Base-by-base conservation (phyloP, 2,888 invertebrate species). In the Cyrtodaria siliqua region DNA sequence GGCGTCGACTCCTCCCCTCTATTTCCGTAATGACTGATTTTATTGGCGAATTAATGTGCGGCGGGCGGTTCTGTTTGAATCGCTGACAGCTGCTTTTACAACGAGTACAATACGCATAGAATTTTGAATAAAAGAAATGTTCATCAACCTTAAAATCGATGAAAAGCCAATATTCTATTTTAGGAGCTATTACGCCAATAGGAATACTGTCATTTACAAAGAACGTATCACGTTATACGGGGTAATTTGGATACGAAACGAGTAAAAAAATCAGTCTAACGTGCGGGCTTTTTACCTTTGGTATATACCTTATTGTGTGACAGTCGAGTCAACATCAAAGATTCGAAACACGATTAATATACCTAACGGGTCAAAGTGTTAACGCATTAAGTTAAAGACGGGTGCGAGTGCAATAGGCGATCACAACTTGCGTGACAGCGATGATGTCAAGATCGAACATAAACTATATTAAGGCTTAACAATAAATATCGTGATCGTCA, bases 81-180 rank as follows among this genome's bases (percentile, higher is more conserved):
- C 64, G 61, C 47, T 73, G 78, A 78, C 78, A 78, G 78, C 69
- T 73, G 73, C 47, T 49, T 40, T 61, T 50, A 52, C n/a, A 52
- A 52, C 20, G 23, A 27, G 49, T 66, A 50, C 55, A 69, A 69
- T 69, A 55, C 56, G 64, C 56, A 69, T 59, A 60, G 59, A 68
- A 55, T 56, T 69, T 60, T 60, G 64, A 62, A 69, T 59, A 60
- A 63, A 68, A 55, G 61, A 69, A 73, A 69, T 38, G n/a, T 47
- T 69, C 61, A 33, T 47, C 71, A 40, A 44, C 26, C 38, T 49
- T 16, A 63, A 70, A 71, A 77, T 77, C 77, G 49, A 77, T 77
- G 61, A 27, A 47, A 63, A 62, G 53, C 71, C 62, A 53, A 67
- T 74, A 68, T 52, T 59, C 49, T 50, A 62, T 24, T 73, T 62